A percentile compares a stretch with the other conserved stretches of the same genome.
Conservation (phyloP, 2,888 invertebrate species). For the Geophilus truncorum region DNA sequence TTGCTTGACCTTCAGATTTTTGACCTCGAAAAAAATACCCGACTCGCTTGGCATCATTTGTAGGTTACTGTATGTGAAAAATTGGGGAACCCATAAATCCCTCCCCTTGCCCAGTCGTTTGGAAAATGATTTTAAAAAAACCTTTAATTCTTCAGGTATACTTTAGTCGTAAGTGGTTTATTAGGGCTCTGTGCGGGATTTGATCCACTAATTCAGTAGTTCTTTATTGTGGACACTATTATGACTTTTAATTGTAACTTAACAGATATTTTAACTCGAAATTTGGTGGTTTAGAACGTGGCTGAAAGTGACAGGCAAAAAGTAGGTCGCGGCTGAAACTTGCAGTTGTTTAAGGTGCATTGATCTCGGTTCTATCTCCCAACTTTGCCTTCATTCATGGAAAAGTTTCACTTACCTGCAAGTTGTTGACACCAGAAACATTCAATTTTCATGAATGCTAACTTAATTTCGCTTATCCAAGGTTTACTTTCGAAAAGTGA, state of each 20-base stretch:
- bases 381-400: neutral
- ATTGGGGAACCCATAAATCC: neutral
- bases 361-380: neutral
- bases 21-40: conserved; percentile 23
- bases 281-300: no score
- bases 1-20: conserved; percentile 33
- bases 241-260: no score
- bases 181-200: no score
- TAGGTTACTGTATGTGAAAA: conserved; percentile 22
- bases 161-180: neutral
- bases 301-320: neutral
- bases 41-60: neutral
- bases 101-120: neutral
- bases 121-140: neutral
- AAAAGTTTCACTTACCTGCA: neutral
- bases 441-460: neutral
- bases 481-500: neutral
- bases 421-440: neutral
- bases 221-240: no score
- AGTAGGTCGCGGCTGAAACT: neutral
- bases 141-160: neutral
- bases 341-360: neutral
- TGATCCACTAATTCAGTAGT: no score
- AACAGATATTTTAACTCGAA: no score
- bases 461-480: neutral